Evolutionary conservation across 2,888 invertebrate species (phyloP).

Genomic region (Andrena flavipes): DNA sequence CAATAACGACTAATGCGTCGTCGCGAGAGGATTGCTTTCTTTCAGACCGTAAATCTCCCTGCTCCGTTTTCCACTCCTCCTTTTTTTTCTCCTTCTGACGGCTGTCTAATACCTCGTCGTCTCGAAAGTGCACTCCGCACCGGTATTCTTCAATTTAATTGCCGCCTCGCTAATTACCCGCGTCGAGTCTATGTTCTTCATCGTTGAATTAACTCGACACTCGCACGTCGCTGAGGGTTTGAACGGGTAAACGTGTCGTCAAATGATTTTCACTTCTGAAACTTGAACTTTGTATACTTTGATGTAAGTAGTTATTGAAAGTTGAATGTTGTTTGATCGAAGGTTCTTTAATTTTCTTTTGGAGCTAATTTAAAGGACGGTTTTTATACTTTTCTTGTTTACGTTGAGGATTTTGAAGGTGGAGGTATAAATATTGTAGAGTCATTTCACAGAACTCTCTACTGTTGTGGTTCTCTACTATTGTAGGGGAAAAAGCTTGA

Average conservation of each 20-base stretch:
- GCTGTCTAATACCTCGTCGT: conserved; percentile 37
- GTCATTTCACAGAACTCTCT: too few relatives aligned
- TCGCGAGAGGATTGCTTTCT: conserved; percentile 16
- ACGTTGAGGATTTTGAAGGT: too few relatives aligned
- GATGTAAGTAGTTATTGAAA: too few relatives aligned
- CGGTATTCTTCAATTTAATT: conserved; percentile 64
- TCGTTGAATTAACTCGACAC: conserved; percentile 10
- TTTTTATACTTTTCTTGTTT: too few relatives aligned
- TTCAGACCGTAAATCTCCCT: conserved; percentile 49
- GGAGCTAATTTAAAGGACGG: too few relatives aligned
- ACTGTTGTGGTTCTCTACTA: too few relatives aligned
- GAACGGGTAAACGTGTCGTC: not conserved
- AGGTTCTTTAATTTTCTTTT: too few relatives aligned
- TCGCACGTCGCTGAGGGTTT: conserved; percentile 1
- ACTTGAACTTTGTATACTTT: not conserved
- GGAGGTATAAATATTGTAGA: too few relatives aligned
- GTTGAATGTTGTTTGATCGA: too few relatives aligned
- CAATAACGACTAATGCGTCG: conserved; percentile 33
- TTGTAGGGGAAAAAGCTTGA: too few relatives aligned
- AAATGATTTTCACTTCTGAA: conserved; percentile 18
- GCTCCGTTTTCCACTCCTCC: not conserved
- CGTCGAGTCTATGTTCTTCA: conserved; percentile 34
- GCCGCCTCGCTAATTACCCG: conserved; percentile 51
- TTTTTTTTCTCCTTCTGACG: conserved; percentile 22
- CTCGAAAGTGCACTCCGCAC: conserved; percentile 39